Conservation (phyloP, 1,140 invertebrate species). For the Caenorhabditis briggsae region DNA sequence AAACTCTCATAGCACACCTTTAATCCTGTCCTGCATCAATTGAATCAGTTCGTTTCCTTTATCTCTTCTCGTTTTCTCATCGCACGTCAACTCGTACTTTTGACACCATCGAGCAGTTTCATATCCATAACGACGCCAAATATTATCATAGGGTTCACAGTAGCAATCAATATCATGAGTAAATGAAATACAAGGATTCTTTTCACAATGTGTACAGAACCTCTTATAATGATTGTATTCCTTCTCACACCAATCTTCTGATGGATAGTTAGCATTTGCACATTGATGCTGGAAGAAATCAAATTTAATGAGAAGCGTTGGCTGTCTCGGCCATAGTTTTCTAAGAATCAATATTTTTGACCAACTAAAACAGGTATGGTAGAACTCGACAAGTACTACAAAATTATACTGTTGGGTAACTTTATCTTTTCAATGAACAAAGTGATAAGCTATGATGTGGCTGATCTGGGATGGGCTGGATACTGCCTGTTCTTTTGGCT, state of each 20-base stretch:
- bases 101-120: constrained; percentile 63
- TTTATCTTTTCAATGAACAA: too few relatives aligned
- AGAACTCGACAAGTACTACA: too few relatives aligned
- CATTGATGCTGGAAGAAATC: constrained; percentile 54
- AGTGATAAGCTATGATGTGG: too few relatives aligned
- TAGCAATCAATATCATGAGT: constrained; percentile 57
- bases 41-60: constrained; percentile 57
- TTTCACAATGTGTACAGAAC: constrained; percentile 55
- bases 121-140: constrained; percentile 60
- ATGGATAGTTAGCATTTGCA: constrained; percentile 52
- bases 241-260: constrained; percentile 52
- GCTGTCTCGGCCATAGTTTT: too few relatives aligned
- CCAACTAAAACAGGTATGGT: too few relatives aligned
- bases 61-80: constrained; percentile 57
- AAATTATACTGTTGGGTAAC: too few relatives aligned
- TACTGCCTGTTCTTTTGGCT: too few relatives aligned
- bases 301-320: too few relatives aligned
- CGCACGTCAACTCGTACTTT: constrained; percentile 56
- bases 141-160: constrained; percentile 58
- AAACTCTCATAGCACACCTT: neutral
- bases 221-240: constrained; percentile 53
- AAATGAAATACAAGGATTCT: constrained; percentile 53
- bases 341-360: too few relatives aligned
- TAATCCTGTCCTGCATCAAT: constrained; percentile 50
- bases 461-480: too few relatives aligned